These are phyloP conservation scores for Myrmecobius fasciatus DNA, from an alignment of 2,113 vertebrate genomes.

Conservation along the genomic window DNA sequence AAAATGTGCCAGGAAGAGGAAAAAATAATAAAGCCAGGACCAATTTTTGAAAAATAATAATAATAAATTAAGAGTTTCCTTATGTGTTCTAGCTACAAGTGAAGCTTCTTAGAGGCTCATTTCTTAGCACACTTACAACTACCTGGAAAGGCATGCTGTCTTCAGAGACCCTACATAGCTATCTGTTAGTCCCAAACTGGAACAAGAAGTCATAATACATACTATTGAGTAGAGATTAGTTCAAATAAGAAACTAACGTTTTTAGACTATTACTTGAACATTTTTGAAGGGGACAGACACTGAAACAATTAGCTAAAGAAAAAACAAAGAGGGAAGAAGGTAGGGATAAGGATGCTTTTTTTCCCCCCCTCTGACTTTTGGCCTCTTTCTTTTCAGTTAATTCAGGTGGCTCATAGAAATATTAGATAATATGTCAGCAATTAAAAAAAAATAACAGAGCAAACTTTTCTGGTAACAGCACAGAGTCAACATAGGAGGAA, in stretches of 20 bases:
- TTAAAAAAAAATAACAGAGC: not conserved
- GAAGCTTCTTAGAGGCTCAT: conserved; percentile 51
- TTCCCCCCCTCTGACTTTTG: not conserved
- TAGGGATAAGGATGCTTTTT: not conserved
- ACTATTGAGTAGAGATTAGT: not conserved
- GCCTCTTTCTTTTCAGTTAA: not conserved
- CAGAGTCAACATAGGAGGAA: not conserved
- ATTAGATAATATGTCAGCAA: not conserved
- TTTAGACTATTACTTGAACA: not conserved
- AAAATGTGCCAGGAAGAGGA: conserved; percentile 60
- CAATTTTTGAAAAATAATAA: conserved; percentile 53
- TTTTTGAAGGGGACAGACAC: not conserved
- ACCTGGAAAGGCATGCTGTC: no score
- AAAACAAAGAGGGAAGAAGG: not conserved
- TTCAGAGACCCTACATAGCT: no score
- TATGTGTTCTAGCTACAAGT: not conserved
- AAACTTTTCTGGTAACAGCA: not conserved
- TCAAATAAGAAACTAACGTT: not conserved
- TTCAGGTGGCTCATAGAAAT: not conserved
- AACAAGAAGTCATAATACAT: conserved; percentile 6
- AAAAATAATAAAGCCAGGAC: conserved; percentile 17
- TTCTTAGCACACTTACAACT: conserved; percentile 42
- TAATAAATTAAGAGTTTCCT: conserved; percentile 3
- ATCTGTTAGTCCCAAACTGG: not conserved
- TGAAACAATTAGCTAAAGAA: not conserved